Evolutionary conservation across 2,797 vertebrate genomes (phyloP).

Genomic region (Bovichtus diacanthus): DNA sequence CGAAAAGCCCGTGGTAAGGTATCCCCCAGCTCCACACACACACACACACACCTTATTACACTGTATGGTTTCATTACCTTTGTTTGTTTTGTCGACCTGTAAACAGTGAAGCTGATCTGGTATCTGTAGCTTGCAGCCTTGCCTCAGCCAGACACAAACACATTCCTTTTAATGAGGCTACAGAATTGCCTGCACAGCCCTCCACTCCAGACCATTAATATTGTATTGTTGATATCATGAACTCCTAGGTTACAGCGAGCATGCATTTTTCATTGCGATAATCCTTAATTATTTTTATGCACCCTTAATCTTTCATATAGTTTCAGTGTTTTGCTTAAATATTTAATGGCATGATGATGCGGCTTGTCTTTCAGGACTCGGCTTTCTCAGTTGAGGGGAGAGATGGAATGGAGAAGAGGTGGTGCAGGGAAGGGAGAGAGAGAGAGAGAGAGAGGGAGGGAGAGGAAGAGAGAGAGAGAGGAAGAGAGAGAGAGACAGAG

Average conservation of each 20-base stretch:
- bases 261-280: constrained; percentile 85
- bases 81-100: constrained; percentile 71
- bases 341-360: constrained; percentile 82
- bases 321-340: constrained; percentile 85
- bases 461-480: constrained; percentile 23
- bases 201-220: constrained; percentile 82
- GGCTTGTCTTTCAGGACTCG: constrained; percentile 76
- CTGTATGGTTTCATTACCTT: constrained; percentile 63
- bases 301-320: constrained; percentile 84
- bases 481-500: constrained; percentile 31
- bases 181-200: constrained; percentile 68
- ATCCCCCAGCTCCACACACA: constrained; percentile 25
- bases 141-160: constrained; percentile 70
- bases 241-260: constrained; percentile 83
- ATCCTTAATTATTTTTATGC: constrained; percentile 86
- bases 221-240: constrained; percentile 86
- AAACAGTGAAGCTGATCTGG: constrained; percentile 74
- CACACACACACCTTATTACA: constrained; percentile 43
- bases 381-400: constrained; percentile 59
- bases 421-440: constrained; percentile 25
- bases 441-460: constrained; percentile 50
- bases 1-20: constrained; percentile 25
- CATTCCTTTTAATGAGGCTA: constrained; percentile 78
- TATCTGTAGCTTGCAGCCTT: constrained; percentile 76
- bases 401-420: constrained; percentile 64